A percentile compares a stretch with the other conserved stretches of the same genome.
These are phyloP conservation scores for Styela clava DNA, from an alignment of 23 tunicate species.

Conservation along the genomic window DNA sequence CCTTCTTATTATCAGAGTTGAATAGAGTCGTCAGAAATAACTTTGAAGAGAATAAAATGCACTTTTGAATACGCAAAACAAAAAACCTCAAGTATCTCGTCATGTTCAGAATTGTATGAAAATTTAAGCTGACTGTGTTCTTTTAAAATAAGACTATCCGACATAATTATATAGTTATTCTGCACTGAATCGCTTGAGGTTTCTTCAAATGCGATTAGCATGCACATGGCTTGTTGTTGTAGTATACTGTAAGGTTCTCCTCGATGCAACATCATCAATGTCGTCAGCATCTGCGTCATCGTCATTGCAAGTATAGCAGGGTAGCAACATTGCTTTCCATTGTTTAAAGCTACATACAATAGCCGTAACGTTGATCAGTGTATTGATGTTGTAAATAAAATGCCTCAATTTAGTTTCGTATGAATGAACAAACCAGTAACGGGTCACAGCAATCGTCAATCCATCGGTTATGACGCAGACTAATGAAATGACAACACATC, in stretches of 20 bases:
- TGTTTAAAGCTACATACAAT: slow-evolving; percentile 2
- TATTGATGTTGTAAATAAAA: slow-evolving; percentile 11
- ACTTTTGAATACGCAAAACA: not conserved
- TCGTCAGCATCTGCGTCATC: not conserved
- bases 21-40: no score
- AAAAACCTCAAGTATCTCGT: not conserved
- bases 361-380: not conserved
- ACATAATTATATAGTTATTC: not conserved
- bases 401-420: slow-evolving; percentile 12
- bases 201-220: not conserved
- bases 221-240: not conserved
- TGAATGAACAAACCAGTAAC: not conserved
- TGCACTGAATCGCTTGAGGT: not conserved
- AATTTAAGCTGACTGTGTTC: not conserved
- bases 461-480: slow-evolving; percentile 18
- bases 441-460: not conserved
- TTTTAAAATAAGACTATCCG: not conserved
- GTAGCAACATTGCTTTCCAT: slow-evolving; percentile 12
- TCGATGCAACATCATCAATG: not conserved
- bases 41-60: no score
- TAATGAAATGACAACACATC: slow-evolving; percentile 15
- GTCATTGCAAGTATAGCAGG: not conserved
- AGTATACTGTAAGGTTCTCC: not conserved
- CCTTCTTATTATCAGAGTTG: no score
- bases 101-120: not conserved